Base-by-base conservation (phyloP, 2,888 invertebrate species). In the Hylaea fasciaria region DNA sequence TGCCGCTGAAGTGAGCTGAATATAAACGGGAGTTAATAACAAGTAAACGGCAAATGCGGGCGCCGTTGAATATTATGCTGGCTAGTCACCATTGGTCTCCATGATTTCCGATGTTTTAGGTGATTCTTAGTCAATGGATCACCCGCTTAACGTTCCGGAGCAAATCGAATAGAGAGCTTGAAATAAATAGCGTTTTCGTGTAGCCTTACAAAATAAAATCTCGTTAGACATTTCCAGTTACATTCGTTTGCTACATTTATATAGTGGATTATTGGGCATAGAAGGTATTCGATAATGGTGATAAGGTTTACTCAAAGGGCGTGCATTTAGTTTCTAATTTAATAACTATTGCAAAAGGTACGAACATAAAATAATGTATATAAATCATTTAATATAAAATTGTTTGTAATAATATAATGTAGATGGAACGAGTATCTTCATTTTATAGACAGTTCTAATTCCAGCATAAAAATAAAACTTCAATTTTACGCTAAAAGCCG, bases 141-240 rank as follows among this genome's bases (percentile, higher is more conserved):
- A 16, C 13, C 16, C 17, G 35, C 57, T 48, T 58, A 47, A 69
- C 69, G 72, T 70, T 74, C 70, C 72, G 57, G 66, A 78, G 72
- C 77, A 80, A 82, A 81, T 83, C 81, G 81, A 83, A 81, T 81
- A 76, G 76, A 81, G 76, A 78, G 77, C 78, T 78, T 62, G 70
- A 77, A 81, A 81, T 84, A 83, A 81, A 80, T 79, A 80, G 78
- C 76, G 74, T 77, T 80, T 81, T 82, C 79, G 73, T 81, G 78
- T 78, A 76, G 70, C 79, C 76, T 80, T 85, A 78, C 68, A 78
- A 78, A 82, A 81, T 76, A 76, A 81, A 83, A 82, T 76, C 81
- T 81, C 75, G 77, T 82, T 80, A 81, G 76, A 82, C 76, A 78
- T 80, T 83, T 82, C 68, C 72, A 80, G 80, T 77, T 78, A 74